Evolutionary conservation across 2,797 vertebrate genomes (phyloP), one percentile per base, ranked within the genome.

Genomic region (Enteromius radiatus): DNA sequence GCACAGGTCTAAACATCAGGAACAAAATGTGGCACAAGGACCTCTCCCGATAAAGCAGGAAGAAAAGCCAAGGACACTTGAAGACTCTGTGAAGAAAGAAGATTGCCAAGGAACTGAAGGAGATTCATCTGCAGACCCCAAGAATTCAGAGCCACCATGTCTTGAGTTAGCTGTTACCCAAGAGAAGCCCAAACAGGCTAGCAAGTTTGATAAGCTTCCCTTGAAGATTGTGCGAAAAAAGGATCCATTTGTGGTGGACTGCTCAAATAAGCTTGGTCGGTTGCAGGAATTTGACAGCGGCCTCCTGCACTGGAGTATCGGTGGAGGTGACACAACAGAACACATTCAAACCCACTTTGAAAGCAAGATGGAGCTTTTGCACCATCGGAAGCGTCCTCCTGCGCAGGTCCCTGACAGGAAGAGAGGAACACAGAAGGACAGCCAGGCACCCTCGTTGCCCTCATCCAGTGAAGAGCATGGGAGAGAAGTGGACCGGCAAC

Each of bases 331-430:
- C 84, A 98, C 97, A 82, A 99, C 98, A 19, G 97, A 99, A 87
- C 98, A 99, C 92, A 99, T 99, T 89, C 98, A 98, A 92, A 98
- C 97, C 87, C 97, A 98, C 94, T 98, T 99, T 73, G 98, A 99
- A 89, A 97, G 97, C 88, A 95, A 95, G 82, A 93, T 90, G 28
- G 94, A 96, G 88, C 95, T 96, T 82, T 90, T 96, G 85, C 92
- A 91, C 83, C 89, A 91, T 68, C 93, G 95, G 77, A 95, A 95
- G 89, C 92, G 93, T 87, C 91, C 93, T 21, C 92, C 94, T 85
- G 90, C 87, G 76, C 88, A 91, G 1, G 47, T 71, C 47, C 64
- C 90, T 47, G 84, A 92, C 52, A 91, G 85, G 81, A 91, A 89
- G 78, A 90, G 88, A 84, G 17, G 88, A 41, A 75, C 79, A 15